Evolutionary conservation across 1,140 invertebrate species (phyloP).

Genomic region (Drosophila rhopaloa): DNA sequence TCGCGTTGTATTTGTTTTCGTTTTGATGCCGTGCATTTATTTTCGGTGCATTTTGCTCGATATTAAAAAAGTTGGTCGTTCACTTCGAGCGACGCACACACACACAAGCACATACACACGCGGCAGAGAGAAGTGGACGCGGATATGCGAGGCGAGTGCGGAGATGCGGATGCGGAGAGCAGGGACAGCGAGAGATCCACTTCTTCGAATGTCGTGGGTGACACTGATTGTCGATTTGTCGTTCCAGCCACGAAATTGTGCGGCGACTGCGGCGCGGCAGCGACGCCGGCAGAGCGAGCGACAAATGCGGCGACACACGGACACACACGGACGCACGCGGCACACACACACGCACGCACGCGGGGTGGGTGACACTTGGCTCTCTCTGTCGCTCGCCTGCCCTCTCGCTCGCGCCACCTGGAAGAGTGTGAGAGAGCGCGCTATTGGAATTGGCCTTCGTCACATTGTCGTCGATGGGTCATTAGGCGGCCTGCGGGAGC

Average conservation of each 20-base stretch:
- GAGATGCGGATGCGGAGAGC: slow-evolving; percentile 18
- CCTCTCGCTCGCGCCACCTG: slow-evolving; percentile 21
- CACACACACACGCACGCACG: slow-evolving; percentile 36
- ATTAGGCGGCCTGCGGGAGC: slow-evolving; percentile 39
- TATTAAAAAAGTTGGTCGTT: slow-evolving; percentile 48
- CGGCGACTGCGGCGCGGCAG: slow-evolving; percentile 48
- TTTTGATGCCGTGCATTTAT: slow-evolving; percentile 23
- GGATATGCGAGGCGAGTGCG: slow-evolving; percentile 5
- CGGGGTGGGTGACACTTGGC: slow-evolving; percentile 75
- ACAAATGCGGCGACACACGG: slow-evolving; percentile 52
- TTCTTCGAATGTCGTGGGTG: slow-evolving; percentile 81
- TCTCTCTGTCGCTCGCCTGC: slow-evolving; percentile 41
- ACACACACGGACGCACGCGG: slow-evolving; percentile 32
- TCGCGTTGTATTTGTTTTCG: slow-evolving; percentile 1
- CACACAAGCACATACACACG: slow-evolving; percentile 18
- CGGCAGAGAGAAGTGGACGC: slow-evolving; percentile 10
- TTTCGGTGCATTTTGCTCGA: slow-evolving; percentile 26
- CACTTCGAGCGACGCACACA: slow-evolving; percentile 16
- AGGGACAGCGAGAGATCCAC: slow-evolving; percentile 68
- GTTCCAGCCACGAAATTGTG: slow-evolving; percentile 34
- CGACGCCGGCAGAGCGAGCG: slow-evolving; percentile 18
- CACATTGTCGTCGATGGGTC: slow-evolving; percentile 79
- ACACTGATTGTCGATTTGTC: slow-evolving; percentile 78
- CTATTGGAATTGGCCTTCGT: slow-evolving; percentile 60
- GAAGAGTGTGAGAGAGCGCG: slow-evolving; percentile 43